phyloP scores from a whole-genome alignment of 2,888 invertebrate genomes.

The Druceiella hillmani region DNA sequence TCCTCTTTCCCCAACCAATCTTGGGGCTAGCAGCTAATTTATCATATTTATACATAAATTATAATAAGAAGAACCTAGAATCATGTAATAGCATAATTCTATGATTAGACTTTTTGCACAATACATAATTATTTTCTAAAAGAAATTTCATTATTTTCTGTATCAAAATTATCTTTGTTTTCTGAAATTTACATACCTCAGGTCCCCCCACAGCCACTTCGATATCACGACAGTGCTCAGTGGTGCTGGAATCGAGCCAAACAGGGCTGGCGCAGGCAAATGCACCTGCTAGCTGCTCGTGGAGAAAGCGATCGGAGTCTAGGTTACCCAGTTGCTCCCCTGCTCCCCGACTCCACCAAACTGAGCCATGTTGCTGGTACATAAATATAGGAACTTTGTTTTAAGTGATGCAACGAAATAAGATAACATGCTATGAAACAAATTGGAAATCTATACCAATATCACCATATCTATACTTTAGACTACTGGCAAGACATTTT shows the following conservation, averaged over 20 bases:
- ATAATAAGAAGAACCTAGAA: background rate
- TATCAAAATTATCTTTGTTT: too few relatives aligned
- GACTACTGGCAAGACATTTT: too few relatives aligned
- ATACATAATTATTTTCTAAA: background rate
- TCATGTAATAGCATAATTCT: background rate
- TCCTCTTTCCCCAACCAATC: too few relatives aligned
- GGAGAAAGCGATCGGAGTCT: conserved; percentile 69
- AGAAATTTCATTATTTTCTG: too few relatives aligned
- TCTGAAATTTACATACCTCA: conserved; percentile 46
- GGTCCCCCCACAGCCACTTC: conserved; percentile 80
- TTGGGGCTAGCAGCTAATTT: too few relatives aligned
- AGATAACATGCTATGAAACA: too few relatives aligned
- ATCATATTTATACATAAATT: background rate
- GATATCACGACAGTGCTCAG: conserved; percentile 66
- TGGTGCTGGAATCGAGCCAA: conserved; percentile 93
- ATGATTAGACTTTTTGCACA: background rate
- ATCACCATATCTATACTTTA: too few relatives aligned
- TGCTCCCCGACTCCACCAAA: conserved; percentile 87
- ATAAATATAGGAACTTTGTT: too few relatives aligned
- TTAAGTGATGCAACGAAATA: too few relatives aligned
- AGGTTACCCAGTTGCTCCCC: conserved; percentile 58
- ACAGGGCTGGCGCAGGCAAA: conserved; percentile 87
- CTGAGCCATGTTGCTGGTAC: conserved; percentile 93
- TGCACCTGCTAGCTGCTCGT: conserved; percentile 72
- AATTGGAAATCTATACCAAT: too few relatives aligned